phyloP scores from a whole-genome alignment of 2,797 vertebrate genomes.

The Sparus aurata region DNA sequence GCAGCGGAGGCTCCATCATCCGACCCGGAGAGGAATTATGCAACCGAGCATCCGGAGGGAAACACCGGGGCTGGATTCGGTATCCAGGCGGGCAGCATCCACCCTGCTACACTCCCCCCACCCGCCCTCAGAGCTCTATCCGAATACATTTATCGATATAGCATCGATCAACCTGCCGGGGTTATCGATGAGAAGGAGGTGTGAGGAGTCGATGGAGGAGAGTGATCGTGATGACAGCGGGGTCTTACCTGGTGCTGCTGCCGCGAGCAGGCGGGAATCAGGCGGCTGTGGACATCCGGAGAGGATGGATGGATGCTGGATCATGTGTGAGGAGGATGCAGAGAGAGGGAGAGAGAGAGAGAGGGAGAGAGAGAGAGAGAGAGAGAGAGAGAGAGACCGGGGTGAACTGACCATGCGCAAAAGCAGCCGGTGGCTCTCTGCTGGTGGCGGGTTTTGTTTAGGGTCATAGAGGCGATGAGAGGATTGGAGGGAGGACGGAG shows the following conservation, averaged over 20 bases:
- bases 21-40: background rate
- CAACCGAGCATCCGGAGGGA: slow-evolving; percentile 14
- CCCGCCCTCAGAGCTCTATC: background rate
- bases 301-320: slow-evolving; percentile 46
- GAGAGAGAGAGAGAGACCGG: background rate
- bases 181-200: background rate
- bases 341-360: background rate
- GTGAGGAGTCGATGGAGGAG: background rate
- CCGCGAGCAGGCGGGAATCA: slow-evolving; percentile 31
- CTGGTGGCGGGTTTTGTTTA: slow-evolving; percentile 3
- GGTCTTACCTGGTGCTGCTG: slow-evolving; percentile 63
- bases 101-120: background rate
- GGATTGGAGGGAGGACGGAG: no score
- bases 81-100: slow-evolving; percentile 39
- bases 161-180: background rate
- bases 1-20: background rate
- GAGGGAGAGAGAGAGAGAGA: background rate
- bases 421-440: slow-evolving; percentile 28
- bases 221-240: background rate
- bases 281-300: slow-evolving; percentile 43
- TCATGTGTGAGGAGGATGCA: slow-evolving; percentile 27
- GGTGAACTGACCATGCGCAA: slow-evolving; percentile 71
- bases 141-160: background rate
- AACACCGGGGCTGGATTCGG: slow-evolving; percentile 35
- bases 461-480: background rate